Evolutionary conservation across 2,888 invertebrate genomes (phyloP).

Genomic region (Lobophora halterata): DNA sequence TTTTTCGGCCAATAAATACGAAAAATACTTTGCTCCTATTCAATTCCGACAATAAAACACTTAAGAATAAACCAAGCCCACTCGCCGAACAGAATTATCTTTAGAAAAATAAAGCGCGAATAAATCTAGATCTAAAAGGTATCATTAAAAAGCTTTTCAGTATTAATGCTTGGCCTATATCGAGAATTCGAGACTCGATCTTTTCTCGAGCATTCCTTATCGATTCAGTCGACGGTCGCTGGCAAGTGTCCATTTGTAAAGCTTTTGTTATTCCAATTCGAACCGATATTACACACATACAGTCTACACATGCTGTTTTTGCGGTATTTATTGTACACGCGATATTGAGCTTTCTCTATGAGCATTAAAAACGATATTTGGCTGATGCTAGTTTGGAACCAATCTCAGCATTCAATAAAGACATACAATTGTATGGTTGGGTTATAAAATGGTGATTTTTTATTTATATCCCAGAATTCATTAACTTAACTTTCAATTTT

Average conservation of each 20-base stretch:
- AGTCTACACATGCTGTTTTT: conserved; percentile 14
- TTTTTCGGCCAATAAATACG: no score
- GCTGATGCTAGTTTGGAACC: conserved; percentile 2
- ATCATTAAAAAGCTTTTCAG: conserved; percentile 38
- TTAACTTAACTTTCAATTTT: no score
- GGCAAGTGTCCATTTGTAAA: conserved; percentile 57
- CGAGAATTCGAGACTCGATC: conserved; percentile 36
- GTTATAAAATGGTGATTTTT: no score
- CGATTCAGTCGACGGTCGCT: conserved; percentile 47
- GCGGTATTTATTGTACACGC: conserved; percentile 9
- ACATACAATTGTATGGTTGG: no score
- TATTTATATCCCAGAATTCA: no score
- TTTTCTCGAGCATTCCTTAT: conserved; percentile 45
- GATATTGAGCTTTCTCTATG: conserved; percentile 10
- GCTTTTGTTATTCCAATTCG: conserved; percentile 54
- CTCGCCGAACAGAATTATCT: conserved; percentile 14
- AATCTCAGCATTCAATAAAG: conserved; percentile 17
- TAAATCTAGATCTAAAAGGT: conserved; percentile 23
- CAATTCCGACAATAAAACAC: no score
- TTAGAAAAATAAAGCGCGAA: no score
- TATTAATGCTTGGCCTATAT: conserved; percentile 31
- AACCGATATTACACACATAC: conserved; percentile 38
- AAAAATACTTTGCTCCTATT: no score
- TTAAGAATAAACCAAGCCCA: conserved; percentile 13
- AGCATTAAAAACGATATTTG: conserved; percentile 11